Base-by-base conservation (phyloP, 1,140 invertebrate genomes). In the Drosophila auraria region DNA sequence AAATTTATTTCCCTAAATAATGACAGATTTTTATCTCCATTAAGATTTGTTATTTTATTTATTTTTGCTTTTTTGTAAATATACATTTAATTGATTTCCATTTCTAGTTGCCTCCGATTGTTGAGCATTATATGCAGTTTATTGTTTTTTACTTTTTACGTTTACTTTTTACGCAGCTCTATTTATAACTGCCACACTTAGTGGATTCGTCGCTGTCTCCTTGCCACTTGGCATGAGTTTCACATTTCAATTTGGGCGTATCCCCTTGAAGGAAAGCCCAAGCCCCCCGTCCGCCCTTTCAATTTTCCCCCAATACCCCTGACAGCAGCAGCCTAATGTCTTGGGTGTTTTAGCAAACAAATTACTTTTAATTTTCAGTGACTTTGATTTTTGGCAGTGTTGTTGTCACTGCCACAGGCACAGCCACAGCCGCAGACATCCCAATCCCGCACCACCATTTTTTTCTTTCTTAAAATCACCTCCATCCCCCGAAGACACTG, bases 351-450 rank as follows among this genome's bases (percentile, higher is more conserved):
- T 90, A 64, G 82, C 86, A 90, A 90, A 90, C 86, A 90, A 90
- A 90, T 90, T 89, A 90, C 86, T 90, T 90, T 90, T 90, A 90
- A 90, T 90, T 90, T 90, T 86, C 76, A 75, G 82, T 90, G 86
- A 90, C 86, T 90, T 90, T 90, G 86, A 90, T 90, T 90, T 90
- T 89, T 84, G 66, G 60, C 69, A 79, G 54, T 62, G 47, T 27
- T 66, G 72, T 44, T 77, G 61, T 53, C 61, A 65, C 47, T 65
- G 69, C 71, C 59, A 44, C 61, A 42, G 47, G 38, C 63, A 69
- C n/a, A 17, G 33, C 23, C 68, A 20, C 49, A 45, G 8, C 30
- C 50, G 27, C 30, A 11, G 33, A 15, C 44, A 25, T 17, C 1
- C n/a, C 23, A 40, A 20, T 14, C 12, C 49, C 42, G 9, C 27